phyloP scores from a whole-genome alignment of 2,797 vertebrate genomes.

The Ceryle rudis region DNA sequence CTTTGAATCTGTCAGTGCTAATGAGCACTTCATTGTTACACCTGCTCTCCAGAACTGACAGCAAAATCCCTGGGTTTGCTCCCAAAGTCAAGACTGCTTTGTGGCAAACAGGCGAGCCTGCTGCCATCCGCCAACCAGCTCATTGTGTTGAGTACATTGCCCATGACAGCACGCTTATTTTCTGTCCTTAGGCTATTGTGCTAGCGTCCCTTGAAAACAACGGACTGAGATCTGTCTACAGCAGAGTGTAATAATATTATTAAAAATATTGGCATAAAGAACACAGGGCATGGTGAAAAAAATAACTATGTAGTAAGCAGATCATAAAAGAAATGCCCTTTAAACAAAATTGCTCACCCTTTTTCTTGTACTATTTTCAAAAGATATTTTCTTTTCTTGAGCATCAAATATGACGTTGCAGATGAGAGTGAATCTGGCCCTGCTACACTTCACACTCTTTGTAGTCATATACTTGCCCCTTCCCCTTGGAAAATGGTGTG shows the following conservation, averaged over 20 bases:
- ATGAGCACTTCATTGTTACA: neutral
- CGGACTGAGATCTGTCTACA: neutral
- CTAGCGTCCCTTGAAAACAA: slow-evolving; percentile 44
- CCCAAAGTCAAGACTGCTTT: slow-evolving; percentile 17
- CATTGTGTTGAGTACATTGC: slow-evolving; percentile 47
- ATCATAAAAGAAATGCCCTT: neutral
- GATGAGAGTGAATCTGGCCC: neutral
- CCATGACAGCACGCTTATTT: slow-evolving; percentile 36
- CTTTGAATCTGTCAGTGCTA: slow-evolving; percentile 30
- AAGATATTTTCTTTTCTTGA: neutral
- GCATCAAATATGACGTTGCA: neutral
- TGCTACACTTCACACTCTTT: neutral
- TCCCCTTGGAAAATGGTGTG: neutral
- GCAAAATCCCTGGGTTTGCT: slow-evolving; percentile 47
- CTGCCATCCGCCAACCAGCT: slow-evolving; percentile 30
- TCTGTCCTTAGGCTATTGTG: slow-evolving; percentile 64
- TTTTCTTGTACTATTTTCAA: neutral
- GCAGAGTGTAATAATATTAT: slow-evolving; percentile 56
- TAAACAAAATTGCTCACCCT: neutral
- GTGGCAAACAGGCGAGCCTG: slow-evolving; percentile 20
- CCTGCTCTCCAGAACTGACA: slow-evolving; percentile 45
- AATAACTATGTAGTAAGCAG: neutral
- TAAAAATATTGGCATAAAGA: slow-evolving; percentile 51
- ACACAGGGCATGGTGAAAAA: neutral
- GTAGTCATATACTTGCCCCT: neutral